Conservation (phyloP, 2,888 invertebrate genomes). For the Ecliptopera silaceata region DNA sequence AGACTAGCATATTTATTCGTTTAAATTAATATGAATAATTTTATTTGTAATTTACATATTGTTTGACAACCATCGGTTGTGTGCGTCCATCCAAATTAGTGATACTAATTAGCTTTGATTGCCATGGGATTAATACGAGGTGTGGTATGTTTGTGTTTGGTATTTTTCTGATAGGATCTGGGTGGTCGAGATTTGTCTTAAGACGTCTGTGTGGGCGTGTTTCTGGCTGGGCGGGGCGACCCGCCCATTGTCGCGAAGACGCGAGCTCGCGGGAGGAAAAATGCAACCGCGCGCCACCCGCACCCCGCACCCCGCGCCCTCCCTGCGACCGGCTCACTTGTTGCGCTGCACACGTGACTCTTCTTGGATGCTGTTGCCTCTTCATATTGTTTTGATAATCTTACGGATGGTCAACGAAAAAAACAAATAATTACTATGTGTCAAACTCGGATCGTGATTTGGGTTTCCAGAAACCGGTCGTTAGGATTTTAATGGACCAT, state of each 20-base stretch:
- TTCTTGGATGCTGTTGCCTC: not conserved
- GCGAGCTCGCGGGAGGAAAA: slow-evolving; percentile 61
- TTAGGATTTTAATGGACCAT: no score
- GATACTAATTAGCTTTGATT: slow-evolving; percentile 52
- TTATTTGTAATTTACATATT: slow-evolving; percentile 33
- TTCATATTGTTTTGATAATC: no score
- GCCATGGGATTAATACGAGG: slow-evolving; percentile 43
- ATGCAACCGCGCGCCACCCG: slow-evolving; percentile 41
- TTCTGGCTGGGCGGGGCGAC: slow-evolving; percentile 64
- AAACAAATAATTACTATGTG: no score
- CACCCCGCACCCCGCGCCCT: slow-evolving; percentile 21
- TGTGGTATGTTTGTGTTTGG: slow-evolving; percentile 38
- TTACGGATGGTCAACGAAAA: no score
- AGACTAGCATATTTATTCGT: not conserved
- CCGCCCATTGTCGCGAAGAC: slow-evolving; percentile 73
- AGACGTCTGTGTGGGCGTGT: slow-evolving; percentile 67
- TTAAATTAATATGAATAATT: slow-evolving; percentile 10
- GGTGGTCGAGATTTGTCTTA: slow-evolving; percentile 36
- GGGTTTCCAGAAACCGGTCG: no score
- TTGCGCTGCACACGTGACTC: slow-evolving; percentile 44
- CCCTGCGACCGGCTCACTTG: slow-evolving; percentile 53
- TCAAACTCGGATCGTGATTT: no score
- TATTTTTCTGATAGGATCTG: not conserved
- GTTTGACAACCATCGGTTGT: slow-evolving; percentile 39
- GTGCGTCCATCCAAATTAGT: slow-evolving; percentile 48